These are phyloP conservation scores for Hyalella azteca DNA, from an alignment of 2,888 invertebrate species.

Conservation along the genomic window DNA sequence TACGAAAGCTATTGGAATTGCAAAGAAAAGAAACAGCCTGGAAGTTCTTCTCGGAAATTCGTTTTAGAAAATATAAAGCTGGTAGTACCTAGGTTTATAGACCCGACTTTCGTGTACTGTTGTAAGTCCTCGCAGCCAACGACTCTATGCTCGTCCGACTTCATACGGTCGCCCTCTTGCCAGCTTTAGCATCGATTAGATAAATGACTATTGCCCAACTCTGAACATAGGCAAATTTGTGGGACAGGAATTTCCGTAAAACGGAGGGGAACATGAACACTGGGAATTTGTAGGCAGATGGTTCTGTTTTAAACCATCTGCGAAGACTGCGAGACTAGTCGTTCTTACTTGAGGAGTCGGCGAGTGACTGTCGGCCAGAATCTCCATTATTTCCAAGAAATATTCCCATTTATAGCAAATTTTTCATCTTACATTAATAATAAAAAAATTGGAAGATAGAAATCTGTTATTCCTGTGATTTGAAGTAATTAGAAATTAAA, in stretches of 20 bases:
- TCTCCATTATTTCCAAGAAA: too few species aligned
- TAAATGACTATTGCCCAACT: slow-evolving; percentile 18
- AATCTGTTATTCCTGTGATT: too few species aligned
- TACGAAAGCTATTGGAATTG: too few species aligned
- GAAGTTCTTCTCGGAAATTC: too few species aligned
- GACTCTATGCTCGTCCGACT: background rate
- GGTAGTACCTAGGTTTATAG: background rate
- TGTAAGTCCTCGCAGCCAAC: background rate
- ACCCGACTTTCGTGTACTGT: background rate
- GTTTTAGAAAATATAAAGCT: background rate
- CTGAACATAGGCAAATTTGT: slow-evolving; percentile 31
- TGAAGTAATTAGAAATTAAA: too few species aligned
- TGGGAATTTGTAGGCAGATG: slow-evolving; percentile 8
- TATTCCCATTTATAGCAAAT: too few species aligned
- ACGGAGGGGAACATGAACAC: slow-evolving; percentile 23
- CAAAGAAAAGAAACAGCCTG: too few species aligned
- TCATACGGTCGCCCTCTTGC: background rate
- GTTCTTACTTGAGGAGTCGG: too few species aligned
- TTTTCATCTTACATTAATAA: too few species aligned
- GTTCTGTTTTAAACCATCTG: background rate
- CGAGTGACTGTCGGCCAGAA: too few species aligned
- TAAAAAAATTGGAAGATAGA: too few species aligned
- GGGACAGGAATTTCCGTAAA: slow-evolving; percentile 29
- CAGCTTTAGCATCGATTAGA: slow-evolving; percentile 33
- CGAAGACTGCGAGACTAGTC: too few species aligned